phyloP scores from a whole-genome alignment of 2,888 invertebrate genomes.

The Epirrhoe tristata region DNA sequence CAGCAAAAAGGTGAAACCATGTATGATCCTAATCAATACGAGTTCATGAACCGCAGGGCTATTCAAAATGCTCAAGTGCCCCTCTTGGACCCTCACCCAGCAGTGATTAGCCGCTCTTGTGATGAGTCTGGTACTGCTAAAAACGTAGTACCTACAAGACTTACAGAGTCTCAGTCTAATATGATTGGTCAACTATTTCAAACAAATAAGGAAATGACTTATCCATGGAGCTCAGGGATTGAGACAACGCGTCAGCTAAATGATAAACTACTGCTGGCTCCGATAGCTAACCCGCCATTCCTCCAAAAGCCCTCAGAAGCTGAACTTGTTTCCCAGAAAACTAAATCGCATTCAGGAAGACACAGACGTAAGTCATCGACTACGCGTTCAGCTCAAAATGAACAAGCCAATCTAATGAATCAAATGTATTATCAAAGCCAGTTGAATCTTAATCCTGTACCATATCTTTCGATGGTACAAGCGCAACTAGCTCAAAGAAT shows the following conservation, averaged over 20 bases:
- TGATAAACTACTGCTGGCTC: constrained; percentile 5
- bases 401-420: constrained; percentile 1
- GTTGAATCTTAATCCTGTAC: not conserved
- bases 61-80: constrained; percentile 6
- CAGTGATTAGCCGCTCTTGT: constrained; percentile 24
- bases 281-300: not conserved
- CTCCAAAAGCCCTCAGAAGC: constrained; percentile 5
- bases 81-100: constrained; percentile 32
- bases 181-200: constrained; percentile 4
- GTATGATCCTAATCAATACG: not conserved
- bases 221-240: constrained; percentile 1
- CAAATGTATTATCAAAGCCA: not conserved
- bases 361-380: constrained; percentile 10
- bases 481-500: constrained; percentile 3
- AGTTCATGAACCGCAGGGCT: not conserved
- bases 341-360: not conserved
- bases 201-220: not conserved
- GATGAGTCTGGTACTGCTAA: constrained; percentile 23
- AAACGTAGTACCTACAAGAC: constrained; percentile 25
- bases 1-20: constrained; percentile 29
- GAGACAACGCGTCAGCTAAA: constrained; percentile 5
- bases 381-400: constrained; percentile 2
- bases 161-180: not conserved
- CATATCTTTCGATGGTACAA: not conserved
- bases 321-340: not conserved